Evolutionary conservation across 2,888 invertebrate species (phyloP), one percentile per base, ranked within the genome.

Genomic region (Platycnemis pennipes): DNA sequence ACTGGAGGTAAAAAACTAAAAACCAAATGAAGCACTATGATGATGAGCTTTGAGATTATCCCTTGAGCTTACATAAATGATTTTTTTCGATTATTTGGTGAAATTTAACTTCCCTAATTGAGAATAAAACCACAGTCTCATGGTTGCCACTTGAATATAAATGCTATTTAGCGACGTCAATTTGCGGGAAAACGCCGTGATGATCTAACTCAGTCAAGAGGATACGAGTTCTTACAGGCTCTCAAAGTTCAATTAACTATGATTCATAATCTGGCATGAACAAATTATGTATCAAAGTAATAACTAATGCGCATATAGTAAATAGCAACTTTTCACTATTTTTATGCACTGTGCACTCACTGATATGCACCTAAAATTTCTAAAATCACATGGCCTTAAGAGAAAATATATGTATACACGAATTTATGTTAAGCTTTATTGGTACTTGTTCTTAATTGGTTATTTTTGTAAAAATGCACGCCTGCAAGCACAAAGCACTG

Each of bases 181-280:
- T 44, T 91, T 63, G 69, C 63, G 91, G 91, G 91, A 91, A 91
- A 91, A 69, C 63, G 91, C 91, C 42, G 91, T 91, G 91, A 91
- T 63, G 44, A 31, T 46, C 8, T 63, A 4, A 42, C 44, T 44
- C 16, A 91, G 19, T 63, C 63, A 56, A 42, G 26, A 42, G 37
- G 37, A 91, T 44, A 16, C 8, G 42, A 91, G 44, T 91, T 91
- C 26, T 19, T 56, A 91, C 8, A 91, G 91, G 63, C 87, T 87
- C 87, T 87, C 87, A 46, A n/a, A 91, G 63, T 69, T 63, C 91
- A 91, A 63, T 91, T 91, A 91, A 56, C 16, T 46, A n/a, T 44
- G 44, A 26, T 87, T 5, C 87, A 8, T 45, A 46, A 87, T 46
- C n/a, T 37, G 53, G 88, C 53, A 77, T 11, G 37, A 37, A 0